Evolutionary conservation across 2,113 vertebrate genomes (phyloP).

Genomic region (Cololabis saira): DNA sequence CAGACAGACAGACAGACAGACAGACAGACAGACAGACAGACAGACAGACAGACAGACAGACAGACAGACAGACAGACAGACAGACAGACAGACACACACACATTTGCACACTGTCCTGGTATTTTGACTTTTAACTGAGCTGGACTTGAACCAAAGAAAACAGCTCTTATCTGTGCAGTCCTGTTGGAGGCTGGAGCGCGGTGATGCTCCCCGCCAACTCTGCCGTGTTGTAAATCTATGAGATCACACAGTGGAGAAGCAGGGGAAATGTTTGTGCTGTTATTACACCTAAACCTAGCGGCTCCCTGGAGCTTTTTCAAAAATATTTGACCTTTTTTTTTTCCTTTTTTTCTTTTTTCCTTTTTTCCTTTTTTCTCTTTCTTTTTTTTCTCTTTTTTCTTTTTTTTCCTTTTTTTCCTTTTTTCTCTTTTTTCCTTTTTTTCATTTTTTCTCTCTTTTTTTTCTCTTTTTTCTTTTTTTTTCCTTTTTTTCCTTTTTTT

Average conservation of each 20-base stretch:
- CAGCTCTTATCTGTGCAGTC: slow-evolving; percentile 20
- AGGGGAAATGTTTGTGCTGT: not conserved
- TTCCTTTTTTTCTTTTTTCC: no score
- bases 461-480: no score
- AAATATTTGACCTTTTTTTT: no score
- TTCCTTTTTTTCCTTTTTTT: no score
- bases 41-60: not conserved
- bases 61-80: not conserved
- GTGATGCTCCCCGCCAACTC: slow-evolving; percentile 16
- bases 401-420: no score
- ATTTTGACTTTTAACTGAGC: not conserved
- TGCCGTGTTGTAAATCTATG: not conserved
- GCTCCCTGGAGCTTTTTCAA: no score
- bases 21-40: not conserved
- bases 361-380: no score
- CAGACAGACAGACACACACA: slow-evolving; percentile 5
- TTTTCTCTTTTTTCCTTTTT: no score
- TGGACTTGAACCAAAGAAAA: slow-evolving; percentile 25
- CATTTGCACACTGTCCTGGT: not conserved
- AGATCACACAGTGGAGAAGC: slow-evolving; percentile 1
- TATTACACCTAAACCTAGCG: slow-evolving; percentile 7
- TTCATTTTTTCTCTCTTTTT: no score
- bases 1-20: slow-evolving; percentile 1
- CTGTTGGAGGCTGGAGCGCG: slow-evolving; percentile 30
- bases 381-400: no score